Base-by-base conservation (phyloP, 1,140 invertebrate genomes). In the Notospermus geniculatus region DNA sequence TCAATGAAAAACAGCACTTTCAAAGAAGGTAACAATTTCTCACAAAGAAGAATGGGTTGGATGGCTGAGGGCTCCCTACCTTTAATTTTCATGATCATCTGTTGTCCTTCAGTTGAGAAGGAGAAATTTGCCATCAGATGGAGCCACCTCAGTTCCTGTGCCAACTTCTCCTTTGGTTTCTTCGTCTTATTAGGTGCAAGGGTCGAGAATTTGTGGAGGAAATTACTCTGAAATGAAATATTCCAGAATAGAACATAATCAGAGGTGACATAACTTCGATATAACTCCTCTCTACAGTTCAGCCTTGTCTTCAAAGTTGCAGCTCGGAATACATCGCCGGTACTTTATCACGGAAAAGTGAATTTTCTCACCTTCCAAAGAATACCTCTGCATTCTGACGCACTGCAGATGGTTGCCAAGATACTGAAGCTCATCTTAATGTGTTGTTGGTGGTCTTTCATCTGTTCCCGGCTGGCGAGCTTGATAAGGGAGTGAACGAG, bases 21-120 rank as follows among this genome's bases (percentile, higher is more conserved):
- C n/a, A n/a, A n/a, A n/a, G n/a, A n/a, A n/a, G n/a, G n/a, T n/a
- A n/a, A n/a, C n/a, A n/a, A n/a, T n/a, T n/a, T n/a, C n/a, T n/a
- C n/a, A n/a, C n/a, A n/a, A n/a, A n/a, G n/a, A n/a, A n/a, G n/a
- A n/a, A n/a, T n/a, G n/a, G n/a, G n/a, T n/a, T n/a, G n/a, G n/a
- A n/a, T n/a, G n/a, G n/a, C n/a, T n/a, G n/a, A n/a, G n/a, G n/a
- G n/a, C n/a, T n/a, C n/a, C 64, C 62, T 65, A 75, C 76, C 75
- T 58, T 70, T 65, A 23, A 78, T 71, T 68, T 78, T 77, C 0
- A 78, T 68, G 22, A 80, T 76, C 66, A 79, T 75, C 52, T 78
- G 74, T 57, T 80, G 79, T 17, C 79, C 79, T 54, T 80, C 79
- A n/a, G 68, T 64, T 46, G 75, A 75, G 55, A 80, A 80, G 28